Evolutionary conservation across 2,113 vertebrate species (phyloP).

Genomic region (Laticauda colubrina): DNA sequence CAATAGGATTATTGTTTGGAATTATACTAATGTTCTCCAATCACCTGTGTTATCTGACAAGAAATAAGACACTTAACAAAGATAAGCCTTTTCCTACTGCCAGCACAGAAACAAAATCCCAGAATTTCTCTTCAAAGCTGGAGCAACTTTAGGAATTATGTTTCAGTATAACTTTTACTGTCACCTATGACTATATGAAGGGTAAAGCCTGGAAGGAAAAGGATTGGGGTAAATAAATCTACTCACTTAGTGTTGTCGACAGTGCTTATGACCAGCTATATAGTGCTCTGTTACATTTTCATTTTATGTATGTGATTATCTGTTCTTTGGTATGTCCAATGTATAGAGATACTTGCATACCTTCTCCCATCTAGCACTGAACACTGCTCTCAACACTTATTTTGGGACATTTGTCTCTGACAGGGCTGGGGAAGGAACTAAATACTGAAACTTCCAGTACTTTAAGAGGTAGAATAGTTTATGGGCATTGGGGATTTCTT

Average conservation of each 20-base stretch:
- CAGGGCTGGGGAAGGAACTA: background rate
- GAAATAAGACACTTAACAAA: background rate
- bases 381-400: background rate
- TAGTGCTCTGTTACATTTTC: background rate
- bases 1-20: background rate
- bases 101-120: background rate
- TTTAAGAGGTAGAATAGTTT: background rate
- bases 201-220: background rate
- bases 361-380: background rate
- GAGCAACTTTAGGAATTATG: background rate
- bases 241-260: background rate
- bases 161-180: background rate
- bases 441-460: background rate
- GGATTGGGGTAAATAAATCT: background rate
- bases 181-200: background rate
- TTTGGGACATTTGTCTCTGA: background rate
- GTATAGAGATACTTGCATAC: background rate
- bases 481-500: background rate
- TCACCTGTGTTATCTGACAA: background rate
- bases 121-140: background rate
- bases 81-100: background rate
- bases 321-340: background rate
- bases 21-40: background rate
- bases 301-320: background rate
- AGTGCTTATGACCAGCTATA: background rate